Base-by-base conservation (phyloP, 2,113 vertebrate genomes). In the Hemicordylus capensis region DNA sequence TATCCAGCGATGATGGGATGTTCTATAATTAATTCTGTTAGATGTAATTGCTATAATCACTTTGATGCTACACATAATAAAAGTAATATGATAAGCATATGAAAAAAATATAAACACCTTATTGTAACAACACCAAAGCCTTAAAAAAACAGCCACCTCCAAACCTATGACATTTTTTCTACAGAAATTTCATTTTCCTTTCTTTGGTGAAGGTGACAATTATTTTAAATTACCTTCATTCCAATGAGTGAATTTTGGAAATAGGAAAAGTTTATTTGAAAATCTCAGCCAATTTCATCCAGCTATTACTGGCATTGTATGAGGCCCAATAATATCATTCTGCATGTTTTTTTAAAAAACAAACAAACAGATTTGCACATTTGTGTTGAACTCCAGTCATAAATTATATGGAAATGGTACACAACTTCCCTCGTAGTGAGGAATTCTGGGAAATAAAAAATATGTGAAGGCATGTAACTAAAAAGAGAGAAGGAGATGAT, bases 31-130 rank as follows among this genome's bases (percentile, higher is more conserved):
- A 97, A 97, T 97, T 97, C 95, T 95, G 95, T 95, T 96, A 95
- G 95, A 95, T 96, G 95, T 97, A 97, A 97, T 97, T 97, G 96
- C 95, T 94, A 93, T 97, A 97, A 97, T 97, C 96, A 95, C 95
- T 97, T 96, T 93, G 96, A 96, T 96, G 96, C 94, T 96, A 96
- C 94, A 97, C 96, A 95, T 96, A 95, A 96, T 96, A 97, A 96
- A 96, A 95, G 92, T 96, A 96, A 96, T 95, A 95, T 86, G 94
- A 93, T 96, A 96, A 96, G 95, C 96, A 94, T 95, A 93, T 11
- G 87, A 96, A 96, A 64, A 94, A 95, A 90, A 95, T 95, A 95
- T 94, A 96, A 97, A 96, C 95, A 95, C 90, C 93, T 94, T 95
- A 93, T 96, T 96, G 95, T 96, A 94, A 91, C 86, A 67, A 75